Conservation (phyloP, 2,113 vertebrate genomes). For the Cairina moschata region DNA sequence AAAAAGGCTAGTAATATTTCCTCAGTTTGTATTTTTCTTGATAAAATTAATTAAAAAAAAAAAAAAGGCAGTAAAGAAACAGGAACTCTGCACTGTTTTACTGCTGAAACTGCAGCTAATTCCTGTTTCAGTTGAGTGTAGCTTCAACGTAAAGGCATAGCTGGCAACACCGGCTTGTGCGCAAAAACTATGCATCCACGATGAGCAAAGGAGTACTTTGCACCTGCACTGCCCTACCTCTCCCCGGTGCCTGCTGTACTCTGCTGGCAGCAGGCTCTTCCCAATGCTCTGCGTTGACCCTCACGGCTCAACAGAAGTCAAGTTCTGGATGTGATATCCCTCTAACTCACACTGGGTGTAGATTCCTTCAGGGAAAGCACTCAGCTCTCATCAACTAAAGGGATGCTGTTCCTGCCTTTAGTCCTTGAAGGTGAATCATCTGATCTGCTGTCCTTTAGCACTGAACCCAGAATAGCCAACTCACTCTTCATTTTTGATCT, state of each 20-base stretch:
- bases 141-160: too few species aligned
- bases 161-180: background rate
- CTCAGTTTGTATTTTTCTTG: background rate
- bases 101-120: background rate
- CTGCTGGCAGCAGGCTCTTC: background rate
- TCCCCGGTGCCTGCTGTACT: background rate
- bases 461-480: background rate
- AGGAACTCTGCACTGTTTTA: background rate
- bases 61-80: background rate
- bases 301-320: background rate
- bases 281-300: background rate
- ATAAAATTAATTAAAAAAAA: background rate
- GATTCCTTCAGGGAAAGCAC: background rate
- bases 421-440: slow-evolving; percentile 38
- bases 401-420: background rate
- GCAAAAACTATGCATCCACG: accelerated
- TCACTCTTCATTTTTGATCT: background rate
- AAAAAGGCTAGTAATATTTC: background rate
- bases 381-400: background rate
- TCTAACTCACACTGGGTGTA: background rate
- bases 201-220: background rate
- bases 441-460: background rate
- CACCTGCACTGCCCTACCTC: background rate
- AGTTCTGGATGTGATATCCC: background rate
- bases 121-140: background rate